Evolutionary conservation across 2,113 vertebrate genomes (phyloP).

Genomic region (Callorhinus ursinus): DNA sequence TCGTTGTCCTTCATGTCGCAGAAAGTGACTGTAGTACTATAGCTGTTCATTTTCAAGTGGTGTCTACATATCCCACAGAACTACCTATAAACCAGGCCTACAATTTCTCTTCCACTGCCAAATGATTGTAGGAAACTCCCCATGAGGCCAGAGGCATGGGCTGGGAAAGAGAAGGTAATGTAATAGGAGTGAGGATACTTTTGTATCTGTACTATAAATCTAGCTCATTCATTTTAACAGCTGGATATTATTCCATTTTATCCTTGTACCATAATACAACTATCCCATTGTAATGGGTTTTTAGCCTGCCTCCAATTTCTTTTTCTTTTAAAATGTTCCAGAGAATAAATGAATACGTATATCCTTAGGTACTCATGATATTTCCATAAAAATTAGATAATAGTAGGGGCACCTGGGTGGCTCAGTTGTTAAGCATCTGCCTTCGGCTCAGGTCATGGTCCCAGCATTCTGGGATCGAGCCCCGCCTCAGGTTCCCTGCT

Average conservation of each 20-base stretch:
- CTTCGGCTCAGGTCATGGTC: too few species aligned
- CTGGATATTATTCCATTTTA: not conserved
- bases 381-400: constrained; percentile 16
- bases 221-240: not conserved
- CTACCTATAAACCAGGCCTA: not conserved
- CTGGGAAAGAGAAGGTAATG: not conserved
- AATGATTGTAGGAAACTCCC: not conserved
- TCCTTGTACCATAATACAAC: not conserved
- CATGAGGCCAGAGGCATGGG: not conserved
- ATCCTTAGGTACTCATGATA: not conserved
- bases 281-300: not conserved
- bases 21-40: too few species aligned
- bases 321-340: not conserved
- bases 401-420: too few species aligned
- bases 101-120: not conserved
- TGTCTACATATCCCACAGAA: not conserved
- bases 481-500: too few species aligned
- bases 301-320: not conserved
- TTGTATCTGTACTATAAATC: not conserved
- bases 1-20: not conserved
- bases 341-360: not conserved
- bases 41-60: not conserved
- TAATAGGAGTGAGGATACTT: not conserved
- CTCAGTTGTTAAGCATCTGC: too few species aligned
- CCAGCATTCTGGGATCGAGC: too few species aligned